Evolutionary conservation across 1,140 invertebrate genomes (phyloP), one percentile per base, ranked within the genome.

Genomic region (Atta texana): DNA sequence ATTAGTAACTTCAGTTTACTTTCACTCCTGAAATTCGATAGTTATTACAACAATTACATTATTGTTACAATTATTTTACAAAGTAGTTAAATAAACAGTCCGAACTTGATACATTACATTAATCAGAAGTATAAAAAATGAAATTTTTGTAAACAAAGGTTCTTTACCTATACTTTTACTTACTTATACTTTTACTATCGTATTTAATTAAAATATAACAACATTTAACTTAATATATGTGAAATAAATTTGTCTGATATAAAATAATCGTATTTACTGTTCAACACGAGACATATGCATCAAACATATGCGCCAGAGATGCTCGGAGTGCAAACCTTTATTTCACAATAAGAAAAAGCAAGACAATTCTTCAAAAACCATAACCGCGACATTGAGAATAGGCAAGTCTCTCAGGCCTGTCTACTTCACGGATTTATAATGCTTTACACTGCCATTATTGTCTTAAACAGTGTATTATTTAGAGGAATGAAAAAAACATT

Each of bases 271-370:
- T 16, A 4, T 31, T 31, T 16, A 28, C 24, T 39, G 21, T 76
- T 74, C 16, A 78, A 28, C 39, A 49, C 10, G 10, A 44, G 0
- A 68, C 21, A 49, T 49, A 18, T 44, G 64, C n/a, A 18, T 44
- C 3, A 24, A 1, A 49, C n/a, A 68, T 68, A 34, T 49, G 66
- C 66, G 39, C 39, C 12, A 66, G n/a, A 44, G 39, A 14, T 39
- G 34, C 6, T 34, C 39, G 21, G 3, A 81, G 21, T 61, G 77
- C 8, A 21, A 81, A 71, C 10, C 64, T 81, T 69, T 71, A 21
- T 80, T 55, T 69, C 12, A 18, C 51, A 69, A 84, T 72, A 74
- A 82, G 68, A 72, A 31, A 59, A 14, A 12, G 31, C 28, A 31
- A 69, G 68, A 72, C 59, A 82, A 74, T 78, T 28, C 24, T 34